Evolutionary conservation across 1,140 invertebrate species (phyloP).

Genomic region (Apis cerana): DNA sequence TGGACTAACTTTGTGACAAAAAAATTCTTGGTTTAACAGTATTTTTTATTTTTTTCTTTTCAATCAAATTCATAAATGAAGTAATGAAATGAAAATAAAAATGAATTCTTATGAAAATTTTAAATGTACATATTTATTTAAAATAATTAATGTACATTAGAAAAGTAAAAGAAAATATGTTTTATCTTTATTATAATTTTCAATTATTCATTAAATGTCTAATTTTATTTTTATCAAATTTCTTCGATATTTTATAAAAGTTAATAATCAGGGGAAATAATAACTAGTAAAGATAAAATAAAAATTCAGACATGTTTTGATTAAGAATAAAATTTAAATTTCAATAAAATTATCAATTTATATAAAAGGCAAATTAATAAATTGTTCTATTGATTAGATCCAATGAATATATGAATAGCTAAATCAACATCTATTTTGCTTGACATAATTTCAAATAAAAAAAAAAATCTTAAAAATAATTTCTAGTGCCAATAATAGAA

Average conservation of each 20-base stretch:
- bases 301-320: not conserved
- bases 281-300: conserved; percentile 4
- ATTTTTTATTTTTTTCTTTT: not conserved
- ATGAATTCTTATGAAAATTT: no score
- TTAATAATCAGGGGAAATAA: not conserved
- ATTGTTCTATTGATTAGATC: not conserved
- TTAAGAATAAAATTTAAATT: not conserved
- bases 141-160: no score
- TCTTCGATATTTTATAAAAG: not conserved
- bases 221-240: not conserved
- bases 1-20: conserved; percentile 40
- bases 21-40: not conserved
- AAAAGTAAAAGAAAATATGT: no score
- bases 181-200: no score
- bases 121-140: no score
- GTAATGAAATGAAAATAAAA: no score
- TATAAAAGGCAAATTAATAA: not conserved
- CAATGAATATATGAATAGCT: not conserved
- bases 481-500: conserved; percentile 54
- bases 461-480: not conserved
- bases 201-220: no score
- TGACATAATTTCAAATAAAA: not conserved
- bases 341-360: not conserved
- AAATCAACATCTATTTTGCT: not conserved
- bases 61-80: no score